Conservation (phyloP, 2,888 invertebrate species). For the Panopea generosa region DNA sequence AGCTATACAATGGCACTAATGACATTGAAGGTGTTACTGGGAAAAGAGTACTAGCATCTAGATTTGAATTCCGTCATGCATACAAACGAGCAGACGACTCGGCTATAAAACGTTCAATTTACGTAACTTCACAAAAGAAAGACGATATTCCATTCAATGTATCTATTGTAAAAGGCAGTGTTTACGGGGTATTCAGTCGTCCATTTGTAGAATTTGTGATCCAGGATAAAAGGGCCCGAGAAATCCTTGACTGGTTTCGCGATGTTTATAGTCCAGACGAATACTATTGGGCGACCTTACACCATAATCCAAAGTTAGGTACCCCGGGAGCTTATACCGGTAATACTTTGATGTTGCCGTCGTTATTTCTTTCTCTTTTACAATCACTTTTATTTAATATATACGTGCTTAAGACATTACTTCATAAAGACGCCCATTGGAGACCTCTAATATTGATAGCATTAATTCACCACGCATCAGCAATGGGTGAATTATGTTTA, state of each 20-base stretch:
- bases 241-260: conserved; percentile 80
- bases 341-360: conserved; percentile 34
- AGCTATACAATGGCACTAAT: conserved; percentile 83
- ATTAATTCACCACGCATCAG: too few species aligned
- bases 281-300: conserved; percentile 83
- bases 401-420: too few species aligned
- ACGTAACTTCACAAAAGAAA: conserved; percentile 45
- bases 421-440: too few species aligned
- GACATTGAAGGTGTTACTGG: conserved; percentile 83
- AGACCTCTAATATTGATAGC: too few species aligned
- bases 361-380: too few species aligned
- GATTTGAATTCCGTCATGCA: conserved; percentile 60
- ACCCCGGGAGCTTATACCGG: conserved; percentile 82
- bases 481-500: too few species aligned
- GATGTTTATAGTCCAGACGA: conserved; percentile 83
- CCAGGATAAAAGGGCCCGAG: conserved; percentile 72
- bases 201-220: conserved; percentile 81
- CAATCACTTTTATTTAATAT: too few species aligned
- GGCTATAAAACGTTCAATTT: conserved; percentile 30
- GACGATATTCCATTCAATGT: conserved; percentile 67
- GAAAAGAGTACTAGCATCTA: conserved; percentile 56
- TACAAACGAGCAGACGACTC: conserved; percentile 58
- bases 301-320: conserved; percentile 79
- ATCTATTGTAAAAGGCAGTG: conserved; percentile 81
- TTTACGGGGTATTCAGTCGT: conserved; percentile 83